Evolutionary conservation across 2,888 invertebrate species (phyloP).

Genomic region (Auanema freiburgensis): DNA sequence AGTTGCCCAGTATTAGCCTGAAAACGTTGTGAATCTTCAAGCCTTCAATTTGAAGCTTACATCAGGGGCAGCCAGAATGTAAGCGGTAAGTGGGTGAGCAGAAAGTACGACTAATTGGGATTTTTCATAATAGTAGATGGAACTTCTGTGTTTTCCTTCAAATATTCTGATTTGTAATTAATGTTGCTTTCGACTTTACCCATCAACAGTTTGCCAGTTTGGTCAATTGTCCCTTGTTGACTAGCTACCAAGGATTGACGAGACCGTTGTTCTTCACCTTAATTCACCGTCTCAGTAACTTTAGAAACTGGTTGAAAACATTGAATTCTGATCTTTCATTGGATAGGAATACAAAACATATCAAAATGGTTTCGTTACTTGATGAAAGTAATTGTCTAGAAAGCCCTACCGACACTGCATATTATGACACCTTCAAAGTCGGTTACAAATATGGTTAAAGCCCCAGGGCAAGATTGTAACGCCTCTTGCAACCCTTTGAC

Average conservation of each 20-base stretch:
- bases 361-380: neutral
- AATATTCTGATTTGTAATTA: neutral
- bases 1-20: slow-evolving; percentile 28
- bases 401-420: slow-evolving; percentile 25
- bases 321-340: neutral
- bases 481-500: neutral
- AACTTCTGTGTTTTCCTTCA: slow-evolving; percentile 6
- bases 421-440: slow-evolving; percentile 39
- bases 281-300: slow-evolving; percentile 1
- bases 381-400: neutral
- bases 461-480: slow-evolving; percentile 8
- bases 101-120: slow-evolving; percentile 9
- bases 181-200: neutral
- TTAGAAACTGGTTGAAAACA: neutral
- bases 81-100: slow-evolving; percentile 5
- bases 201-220: neutral
- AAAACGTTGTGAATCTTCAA: slow-evolving; percentile 1
- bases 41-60: neutral
- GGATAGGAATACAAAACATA: neutral
- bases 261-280: slow-evolving; percentile 9
- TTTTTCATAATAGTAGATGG: slow-evolving; percentile 5
- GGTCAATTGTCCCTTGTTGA: slow-evolving; percentile 8
- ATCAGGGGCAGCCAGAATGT: neutral
- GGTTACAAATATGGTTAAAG: slow-evolving; percentile 35
- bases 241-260: slow-evolving; percentile 8